Evolutionary conservation across 2,888 invertebrate species (phyloP).

Genomic region (Drosophila buzzatii): DNA sequence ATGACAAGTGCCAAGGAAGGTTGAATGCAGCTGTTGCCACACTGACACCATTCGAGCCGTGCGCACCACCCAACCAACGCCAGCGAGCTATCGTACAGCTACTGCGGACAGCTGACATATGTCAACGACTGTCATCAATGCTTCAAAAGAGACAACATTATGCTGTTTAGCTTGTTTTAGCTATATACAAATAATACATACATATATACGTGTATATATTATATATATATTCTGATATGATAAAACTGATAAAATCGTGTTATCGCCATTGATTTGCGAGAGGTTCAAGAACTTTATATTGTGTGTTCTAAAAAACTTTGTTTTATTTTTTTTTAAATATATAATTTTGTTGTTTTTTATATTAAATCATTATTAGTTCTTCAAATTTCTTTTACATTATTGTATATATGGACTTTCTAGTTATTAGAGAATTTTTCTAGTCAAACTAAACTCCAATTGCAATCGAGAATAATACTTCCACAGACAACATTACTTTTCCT

Average conservation of each 20-base stretch:
- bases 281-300: background rate
- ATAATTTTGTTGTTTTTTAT: too few relatives aligned
- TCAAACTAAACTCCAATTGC: too few relatives aligned
- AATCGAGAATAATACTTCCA: background rate
- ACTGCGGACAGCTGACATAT: constrained; percentile 26
- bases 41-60: constrained; percentile 57
- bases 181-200: background rate
- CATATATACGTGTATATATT: background rate
- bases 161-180: constrained; percentile 9
- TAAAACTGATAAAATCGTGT: background rate
- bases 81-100: background rate
- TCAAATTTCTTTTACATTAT: background rate
- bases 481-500: background rate
- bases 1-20: constrained; percentile 41
- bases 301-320: background rate
- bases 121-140: constrained; percentile 24
- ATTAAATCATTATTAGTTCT: too few relatives aligned
- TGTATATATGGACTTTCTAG: background rate
- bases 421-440: background rate
- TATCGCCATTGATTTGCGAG: constrained; percentile 1
- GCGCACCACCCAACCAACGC: background rate
- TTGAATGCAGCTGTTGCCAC: constrained; percentile 35
- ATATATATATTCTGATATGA: background rate
- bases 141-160: constrained; percentile 14
- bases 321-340: background rate